phyloP scores from a whole-genome alignment of 2,888 invertebrate genomes.

The Amorpha juglandis region DNA sequence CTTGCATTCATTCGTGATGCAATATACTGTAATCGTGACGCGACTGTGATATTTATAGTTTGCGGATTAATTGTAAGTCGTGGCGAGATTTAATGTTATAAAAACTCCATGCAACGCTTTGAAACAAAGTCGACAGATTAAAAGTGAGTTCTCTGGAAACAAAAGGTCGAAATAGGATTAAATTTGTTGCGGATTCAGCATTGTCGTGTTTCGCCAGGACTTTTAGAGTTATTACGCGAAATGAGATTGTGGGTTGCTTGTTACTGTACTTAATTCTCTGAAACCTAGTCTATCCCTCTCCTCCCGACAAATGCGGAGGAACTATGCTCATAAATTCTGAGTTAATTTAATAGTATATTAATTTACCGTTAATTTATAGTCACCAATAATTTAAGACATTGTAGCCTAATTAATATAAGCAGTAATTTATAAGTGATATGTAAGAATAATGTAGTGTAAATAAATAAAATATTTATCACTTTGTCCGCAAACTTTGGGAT shows the following conservation, averaged over 20 bases:
- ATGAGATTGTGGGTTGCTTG: slow-evolving; percentile 23
- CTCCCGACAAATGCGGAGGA: neutral
- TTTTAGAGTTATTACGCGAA: slow-evolving; percentile 26
- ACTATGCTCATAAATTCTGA: neutral
- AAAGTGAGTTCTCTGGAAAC: slow-evolving; percentile 17
- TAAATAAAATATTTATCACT: too few relatives aligned
- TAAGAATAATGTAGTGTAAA: too few relatives aligned
- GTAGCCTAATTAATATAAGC: too few relatives aligned
- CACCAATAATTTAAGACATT: too few relatives aligned
- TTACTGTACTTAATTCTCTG: slow-evolving; percentile 9
- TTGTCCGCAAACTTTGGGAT: neutral
- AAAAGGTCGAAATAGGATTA: slow-evolving; percentile 28
- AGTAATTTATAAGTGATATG: too few relatives aligned
- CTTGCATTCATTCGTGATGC: neutral
- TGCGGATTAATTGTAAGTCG: slow-evolving; percentile 12
- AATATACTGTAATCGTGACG: slow-evolving; percentile 2
- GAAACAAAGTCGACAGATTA: slow-evolving; percentile 27
- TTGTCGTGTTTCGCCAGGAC: slow-evolving; percentile 14
- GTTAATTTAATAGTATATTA: neutral
- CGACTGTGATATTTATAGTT: slow-evolving; percentile 10
- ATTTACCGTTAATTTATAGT: slow-evolving; percentile 1
- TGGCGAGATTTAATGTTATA: slow-evolving; percentile 19
- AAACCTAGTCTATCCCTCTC: neutral
- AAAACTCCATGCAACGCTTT: slow-evolving; percentile 21
- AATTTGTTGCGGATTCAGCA: slow-evolving; percentile 26